Base-by-base conservation (phyloP, 2,888 invertebrate genomes). In the Pollenia labialis region DNA sequence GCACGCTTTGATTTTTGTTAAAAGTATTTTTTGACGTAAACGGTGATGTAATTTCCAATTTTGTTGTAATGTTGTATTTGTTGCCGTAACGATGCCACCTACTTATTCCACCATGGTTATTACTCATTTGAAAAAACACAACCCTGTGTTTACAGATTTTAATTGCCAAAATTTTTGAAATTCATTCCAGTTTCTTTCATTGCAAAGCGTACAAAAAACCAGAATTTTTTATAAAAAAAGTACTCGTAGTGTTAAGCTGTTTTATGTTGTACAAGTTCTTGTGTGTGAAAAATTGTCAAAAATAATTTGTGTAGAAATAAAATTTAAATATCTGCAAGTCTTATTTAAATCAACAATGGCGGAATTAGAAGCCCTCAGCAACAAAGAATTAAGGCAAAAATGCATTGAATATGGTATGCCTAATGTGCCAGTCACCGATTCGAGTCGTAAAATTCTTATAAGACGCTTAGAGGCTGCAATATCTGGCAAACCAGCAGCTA, bases 371-470 rank as follows among this genome's bases (percentile, higher is more conserved):
- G 76, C 81, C 0, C 88, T 93, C 11, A 91, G 91, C 42, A 91
- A 93, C 88, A 91, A 90, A 66, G 89, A 91, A 58, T 81, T 93
- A 48, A 91, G 92, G 23, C 80, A 88, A 54, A 91, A 91, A 81
- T 92, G 93, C 74, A 62, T 90, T 2, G 90, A 93, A 88, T 89
- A 87, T 80, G 93, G 92, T 0, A 85, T 93, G 48, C 92, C 93
- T 0, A 93, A 92, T 88, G 90, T 93, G 12, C 93, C 93, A 6
- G 92, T 93, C 0, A 92, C 93, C 0, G 91, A 91, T 50, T 92
- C 92, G 1, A 93, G 91, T 68, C 91, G 92, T 1, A 90, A 91
- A 72, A 84, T 93, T 7, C 88, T 93, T 6, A 89, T 93, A 9
- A 90, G 90, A 23, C 90, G 90, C 18, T 84, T 93, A 16, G 90